These are phyloP conservation scores for Spisula subtruncata DNA, from an alignment of 2,888 invertebrate genomes.

Conservation along the genomic window DNA sequence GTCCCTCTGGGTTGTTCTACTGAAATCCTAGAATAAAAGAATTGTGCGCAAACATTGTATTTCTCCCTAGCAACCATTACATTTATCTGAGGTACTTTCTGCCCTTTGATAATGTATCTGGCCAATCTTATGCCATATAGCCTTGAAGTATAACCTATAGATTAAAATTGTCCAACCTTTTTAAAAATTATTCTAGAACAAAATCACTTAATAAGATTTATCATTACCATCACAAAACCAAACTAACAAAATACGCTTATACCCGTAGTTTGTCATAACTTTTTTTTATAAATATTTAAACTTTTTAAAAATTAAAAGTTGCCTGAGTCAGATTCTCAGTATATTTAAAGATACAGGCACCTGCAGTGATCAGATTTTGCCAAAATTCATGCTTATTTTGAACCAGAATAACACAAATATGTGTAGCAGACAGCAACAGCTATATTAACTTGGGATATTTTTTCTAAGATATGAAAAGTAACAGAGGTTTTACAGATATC, in stretches of 20 bases:
- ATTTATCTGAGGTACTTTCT: conserved; percentile 17
- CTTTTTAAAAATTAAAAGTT: too few relatives aligned
- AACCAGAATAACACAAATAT: not conserved
- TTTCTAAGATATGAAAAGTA: not conserved
- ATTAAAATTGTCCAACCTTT: not conserved
- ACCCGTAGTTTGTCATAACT: too few relatives aligned
- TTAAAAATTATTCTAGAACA: too few relatives aligned
- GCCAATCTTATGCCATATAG: not conserved
- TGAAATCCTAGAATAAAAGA: conserved; percentile 15
- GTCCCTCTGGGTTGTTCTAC: not conserved
- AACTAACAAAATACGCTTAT: too few relatives aligned
- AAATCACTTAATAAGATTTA: too few relatives aligned
- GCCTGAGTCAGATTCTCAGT: too few relatives aligned
- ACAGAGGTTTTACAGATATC: not conserved
- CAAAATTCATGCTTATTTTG: not conserved
- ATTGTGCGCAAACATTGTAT: conserved; percentile 18
- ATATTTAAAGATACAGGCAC: too few relatives aligned
- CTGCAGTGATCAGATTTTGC: not conserved
- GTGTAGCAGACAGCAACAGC: not conserved
- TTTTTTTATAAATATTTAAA: too few relatives aligned
- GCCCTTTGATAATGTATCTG: conserved; percentile 16
- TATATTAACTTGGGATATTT: not conserved
- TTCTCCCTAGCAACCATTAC: conserved; percentile 4
- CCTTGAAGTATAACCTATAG: not conserved
- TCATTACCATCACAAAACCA: not conserved